Conservation (phyloP, 2,888 invertebrate species). For the Eupeodes latifasciatus region DNA sequence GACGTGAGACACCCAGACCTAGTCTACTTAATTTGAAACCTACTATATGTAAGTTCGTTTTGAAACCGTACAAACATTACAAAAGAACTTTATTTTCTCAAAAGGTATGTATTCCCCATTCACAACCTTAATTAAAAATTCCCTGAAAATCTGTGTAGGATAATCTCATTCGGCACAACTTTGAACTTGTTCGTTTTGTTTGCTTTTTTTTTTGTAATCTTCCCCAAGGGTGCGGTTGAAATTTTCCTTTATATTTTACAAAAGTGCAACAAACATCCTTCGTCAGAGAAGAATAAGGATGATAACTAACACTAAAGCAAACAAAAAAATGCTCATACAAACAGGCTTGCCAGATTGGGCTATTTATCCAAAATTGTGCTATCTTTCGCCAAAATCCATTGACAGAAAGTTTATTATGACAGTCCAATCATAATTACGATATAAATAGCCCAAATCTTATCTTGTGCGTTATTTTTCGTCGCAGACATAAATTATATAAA, state of each 20-base stretch:
- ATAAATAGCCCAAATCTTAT: too few relatives aligned
- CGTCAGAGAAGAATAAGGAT: neutral
- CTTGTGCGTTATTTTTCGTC: too few relatives aligned
- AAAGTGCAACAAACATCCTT: constrained; percentile 65
- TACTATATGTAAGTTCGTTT: too few relatives aligned
- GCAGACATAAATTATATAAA: too few relatives aligned
- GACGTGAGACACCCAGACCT: constrained; percentile 16
- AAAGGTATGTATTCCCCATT: constrained; percentile 29
- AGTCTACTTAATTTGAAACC: neutral
- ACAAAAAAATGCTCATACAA: neutral
- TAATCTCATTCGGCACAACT: constrained; percentile 65
- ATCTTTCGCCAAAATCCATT: too few relatives aligned
- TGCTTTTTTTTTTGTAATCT: constrained; percentile 37
- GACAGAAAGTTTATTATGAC: too few relatives aligned
- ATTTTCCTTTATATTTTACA: constrained; percentile 50
- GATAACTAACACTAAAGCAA: neutral
- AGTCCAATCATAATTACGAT: too few relatives aligned
- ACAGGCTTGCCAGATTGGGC: too few relatives aligned
- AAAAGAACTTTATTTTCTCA: constrained; percentile 12
- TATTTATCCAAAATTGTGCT: too few relatives aligned
- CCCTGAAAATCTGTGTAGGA: constrained; percentile 52
- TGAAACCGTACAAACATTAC: neutral
- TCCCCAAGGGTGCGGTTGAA: constrained; percentile 48
- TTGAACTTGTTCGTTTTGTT: constrained; percentile 25
- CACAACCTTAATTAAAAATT: constrained; percentile 59